Conservation (phyloP, 2,797 vertebrate genomes). For the Chelonia mydas region DNA sequence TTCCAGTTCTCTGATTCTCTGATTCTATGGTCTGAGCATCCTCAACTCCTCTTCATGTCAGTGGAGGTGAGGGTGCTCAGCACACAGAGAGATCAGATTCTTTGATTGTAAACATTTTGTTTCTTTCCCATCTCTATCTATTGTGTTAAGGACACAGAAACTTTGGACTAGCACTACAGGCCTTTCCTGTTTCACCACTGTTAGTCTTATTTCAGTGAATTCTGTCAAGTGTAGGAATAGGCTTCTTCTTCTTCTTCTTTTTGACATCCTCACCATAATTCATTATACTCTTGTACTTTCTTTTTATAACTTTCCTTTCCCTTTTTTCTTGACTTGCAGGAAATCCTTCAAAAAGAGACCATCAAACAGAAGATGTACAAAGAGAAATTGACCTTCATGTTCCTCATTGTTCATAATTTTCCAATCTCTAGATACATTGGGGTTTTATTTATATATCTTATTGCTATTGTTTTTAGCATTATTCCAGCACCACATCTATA, state of each 20-base stretch:
- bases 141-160: not conserved
- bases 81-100: not conserved
- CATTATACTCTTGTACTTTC: slow-evolving; percentile 44
- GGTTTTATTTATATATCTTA: not conserved
- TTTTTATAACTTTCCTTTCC: slow-evolving; percentile 8
- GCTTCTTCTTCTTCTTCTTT: not conserved
- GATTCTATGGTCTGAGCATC: not conserved
- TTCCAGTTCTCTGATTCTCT: no score
- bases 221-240: not conserved
- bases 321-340: slow-evolving; percentile 43
- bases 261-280: slow-evolving; percentile 35
- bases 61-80: not conserved
- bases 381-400: slow-evolving; percentile 46
- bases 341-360: slow-evolving; percentile 42
- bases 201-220: slow-evolving; percentile 21
- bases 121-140: not conserved
- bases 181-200: not conserved
- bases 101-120: not conserved
- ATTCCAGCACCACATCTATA: not conserved
- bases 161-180: not conserved
- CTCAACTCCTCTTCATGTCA: not conserved
- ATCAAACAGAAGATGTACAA: slow-evolving; percentile 38
- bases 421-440: slow-evolving; percentile 8
- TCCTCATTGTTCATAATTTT: slow-evolving; percentile 49
- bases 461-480: not conserved